Evolutionary conservation across 2,797 vertebrate species (phyloP).

Genomic region (Sibirionetta formosa): DNA sequence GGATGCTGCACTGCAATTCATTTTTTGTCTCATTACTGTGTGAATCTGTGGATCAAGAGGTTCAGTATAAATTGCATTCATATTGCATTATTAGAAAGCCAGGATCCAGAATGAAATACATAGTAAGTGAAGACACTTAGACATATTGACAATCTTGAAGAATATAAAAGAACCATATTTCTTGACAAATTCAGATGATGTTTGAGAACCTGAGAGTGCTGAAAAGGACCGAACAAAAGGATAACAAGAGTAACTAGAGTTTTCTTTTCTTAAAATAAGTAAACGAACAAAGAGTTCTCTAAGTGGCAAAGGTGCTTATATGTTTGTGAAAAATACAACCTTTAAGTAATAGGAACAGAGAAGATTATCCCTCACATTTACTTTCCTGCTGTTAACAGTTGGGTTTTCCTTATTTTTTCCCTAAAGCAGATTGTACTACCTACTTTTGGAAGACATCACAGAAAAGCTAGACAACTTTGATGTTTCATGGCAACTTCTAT

Average conservation of each 20-base stretch:
- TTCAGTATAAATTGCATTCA: not conserved
- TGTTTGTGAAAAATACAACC: not conserved
- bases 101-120: slow-evolving; percentile 18
- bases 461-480: not conserved
- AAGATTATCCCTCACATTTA: not conserved
- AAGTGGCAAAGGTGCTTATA: not conserved
- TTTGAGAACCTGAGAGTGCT: not conserved
- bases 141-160: not conserved
- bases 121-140: not conserved
- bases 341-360: not conserved
- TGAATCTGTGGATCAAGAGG: not conserved
- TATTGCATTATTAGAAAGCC: not conserved
- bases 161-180: not conserved
- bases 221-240: slow-evolving; percentile 5
- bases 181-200: not conserved
- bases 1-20: not conserved
- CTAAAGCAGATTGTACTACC: not conserved
- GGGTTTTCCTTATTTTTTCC: not conserved
- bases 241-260: not conserved
- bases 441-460: not conserved
- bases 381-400: not conserved
- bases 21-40: not conserved
- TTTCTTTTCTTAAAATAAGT: not conserved
- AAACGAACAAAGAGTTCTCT: not conserved
- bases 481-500: not conserved